Conservation (phyloP, 2,888 invertebrate genomes). For the Chaitophorus viminalis region DNA sequence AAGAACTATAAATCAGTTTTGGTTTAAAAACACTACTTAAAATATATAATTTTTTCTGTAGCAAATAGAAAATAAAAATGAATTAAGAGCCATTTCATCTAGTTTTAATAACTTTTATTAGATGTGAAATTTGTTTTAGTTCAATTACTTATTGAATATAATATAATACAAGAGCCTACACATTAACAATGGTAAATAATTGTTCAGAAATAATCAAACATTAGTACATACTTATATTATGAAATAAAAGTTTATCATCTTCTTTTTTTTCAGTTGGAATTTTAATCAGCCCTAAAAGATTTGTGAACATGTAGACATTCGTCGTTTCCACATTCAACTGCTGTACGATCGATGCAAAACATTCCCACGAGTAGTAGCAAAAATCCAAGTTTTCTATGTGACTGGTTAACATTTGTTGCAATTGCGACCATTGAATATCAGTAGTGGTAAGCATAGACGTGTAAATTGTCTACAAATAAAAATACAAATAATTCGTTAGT, state of each 20-base stretch:
- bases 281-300: constrained; percentile 24
- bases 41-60: too few species aligned
- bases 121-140: too few species aligned
- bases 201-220: too few species aligned
- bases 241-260: constrained; percentile 38
- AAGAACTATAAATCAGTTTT: too few species aligned
- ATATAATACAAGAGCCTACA: too few species aligned
- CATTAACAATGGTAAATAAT: too few species aligned
- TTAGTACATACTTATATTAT: constrained; percentile 29
- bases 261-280: constrained; percentile 48
- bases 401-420: constrained; percentile 34
- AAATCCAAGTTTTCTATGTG: constrained; percentile 42
- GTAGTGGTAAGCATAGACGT: constrained; percentile 28
- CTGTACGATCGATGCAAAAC: constrained; percentile 46
- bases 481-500: not conserved
- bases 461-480: constrained; percentile 46
- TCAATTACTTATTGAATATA: too few species aligned
- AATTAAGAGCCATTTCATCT: too few species aligned
- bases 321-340: constrained; percentile 23
- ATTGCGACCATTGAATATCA: constrained; percentile 43
- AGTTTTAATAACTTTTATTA: too few species aligned
- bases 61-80: too few species aligned
- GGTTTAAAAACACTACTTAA: too few species aligned
- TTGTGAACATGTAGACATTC: constrained; percentile 45
- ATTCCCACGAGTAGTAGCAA: constrained; percentile 58